Conservation (phyloP, 2,888 invertebrate genomes). For the Phlogophora meticulosa region DNA sequence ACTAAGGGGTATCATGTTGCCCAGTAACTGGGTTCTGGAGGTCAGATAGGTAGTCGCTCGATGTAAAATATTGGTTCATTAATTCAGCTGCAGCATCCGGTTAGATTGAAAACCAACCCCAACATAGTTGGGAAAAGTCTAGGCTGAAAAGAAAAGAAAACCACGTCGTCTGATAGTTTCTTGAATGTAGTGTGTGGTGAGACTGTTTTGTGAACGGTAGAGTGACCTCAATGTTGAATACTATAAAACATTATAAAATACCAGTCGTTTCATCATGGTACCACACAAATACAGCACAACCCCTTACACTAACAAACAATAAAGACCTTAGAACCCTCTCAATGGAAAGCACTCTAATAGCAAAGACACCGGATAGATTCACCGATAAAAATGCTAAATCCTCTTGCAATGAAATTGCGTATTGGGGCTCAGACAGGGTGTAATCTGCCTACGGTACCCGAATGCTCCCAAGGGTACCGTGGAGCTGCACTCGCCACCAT, state of each 20-base stretch:
- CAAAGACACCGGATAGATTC: conserved; percentile 76
- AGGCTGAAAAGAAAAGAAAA: too few species aligned
- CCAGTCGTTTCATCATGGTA: not conserved
- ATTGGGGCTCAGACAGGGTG: conserved; percentile 89
- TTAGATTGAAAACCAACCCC: too few species aligned
- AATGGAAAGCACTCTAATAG: conserved; percentile 81
- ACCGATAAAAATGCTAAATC: conserved; percentile 88
- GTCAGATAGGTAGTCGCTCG: too few species aligned
- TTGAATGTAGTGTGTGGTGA: too few species aligned
- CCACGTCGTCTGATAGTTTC: not conserved
- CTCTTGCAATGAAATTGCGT: conserved; percentile 89
- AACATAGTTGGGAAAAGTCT: too few species aligned
- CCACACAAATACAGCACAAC: conserved; percentile 15
- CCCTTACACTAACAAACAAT: conserved; percentile 54
- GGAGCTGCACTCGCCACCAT: conserved; percentile 79
- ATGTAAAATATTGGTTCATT: too few species aligned
- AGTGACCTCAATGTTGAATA: not conserved
- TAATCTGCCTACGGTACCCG: conserved; percentile 89
- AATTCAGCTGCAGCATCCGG: too few species aligned
- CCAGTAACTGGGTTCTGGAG: too few species aligned
- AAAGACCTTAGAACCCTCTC: conserved; percentile 58
- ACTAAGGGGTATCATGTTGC: conserved; percentile 11
- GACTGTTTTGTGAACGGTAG: too few species aligned
- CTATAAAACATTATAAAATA: conserved; percentile 7
- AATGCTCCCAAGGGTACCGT: conserved; percentile 85